Evolutionary conservation across 2,888 invertebrate species (phyloP), one percentile per base, ranked within the genome.

Genomic region (Lottia scabra): DNA sequence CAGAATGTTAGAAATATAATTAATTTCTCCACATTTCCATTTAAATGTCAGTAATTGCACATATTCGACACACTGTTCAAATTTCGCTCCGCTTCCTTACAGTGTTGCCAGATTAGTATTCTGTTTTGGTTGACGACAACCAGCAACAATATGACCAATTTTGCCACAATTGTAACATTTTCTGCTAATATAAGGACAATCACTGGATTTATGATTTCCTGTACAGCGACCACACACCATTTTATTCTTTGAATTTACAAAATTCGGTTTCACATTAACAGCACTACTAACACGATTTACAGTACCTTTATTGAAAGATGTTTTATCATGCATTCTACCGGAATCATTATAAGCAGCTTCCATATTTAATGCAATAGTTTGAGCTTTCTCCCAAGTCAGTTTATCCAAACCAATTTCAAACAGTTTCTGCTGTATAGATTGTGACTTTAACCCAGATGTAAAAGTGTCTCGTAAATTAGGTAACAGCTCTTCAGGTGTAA

Each of bases 361-460:
- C 38, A 38, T 38, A 38, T 48, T 56, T 5, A 56, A 23, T n/a
- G 56, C 56, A n/a, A 56, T n/a, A 23, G 56, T 19, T 13, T 56
- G 56, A 56, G 56, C 12, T 56, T 56, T n/a, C 16, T 48, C 48
- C 48, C 48, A 48, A n/a, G 48, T 48, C 48, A 48, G 48, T n/a
- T 56, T n/a, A 56, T 56, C 56, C 6, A 56, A 56, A n/a, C 56
- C 56, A 56, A n/a, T 23, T 56, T 56, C 56, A 56, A 56, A 56
- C 13, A 56, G 19, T 56, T 56, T 56, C 56, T 56, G 56, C 19
- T 56, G 56, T 19, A 56, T 56, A 6, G 56, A n/a, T 56, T n/a
- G 56, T 23, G n/a, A n/a, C n/a, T n/a, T n/a, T n/a, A n/a, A n/a
- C n/a, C n/a, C n/a, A n/a, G n/a, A n/a, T n/a, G n/a, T n/a, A n/a